These are phyloP conservation scores for Mionectes macconnelli DNA, from an alignment of 2,113 vertebrate genomes.

Conservation along the genomic window DNA sequence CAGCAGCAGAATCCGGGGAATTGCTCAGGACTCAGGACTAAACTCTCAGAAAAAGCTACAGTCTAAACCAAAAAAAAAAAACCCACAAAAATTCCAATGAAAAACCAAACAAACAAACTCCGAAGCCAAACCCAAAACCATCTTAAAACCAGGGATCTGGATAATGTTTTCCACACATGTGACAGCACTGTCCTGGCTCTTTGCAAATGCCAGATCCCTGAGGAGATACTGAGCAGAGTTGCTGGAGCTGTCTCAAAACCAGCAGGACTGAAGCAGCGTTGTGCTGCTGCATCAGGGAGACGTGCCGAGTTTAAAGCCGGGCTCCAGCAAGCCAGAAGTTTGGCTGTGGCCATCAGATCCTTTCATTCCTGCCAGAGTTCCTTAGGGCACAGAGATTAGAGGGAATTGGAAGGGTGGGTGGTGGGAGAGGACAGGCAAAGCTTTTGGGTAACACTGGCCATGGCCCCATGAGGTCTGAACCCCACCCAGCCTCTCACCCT, in stretches of 20 bases:
- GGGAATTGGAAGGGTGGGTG: neutral
- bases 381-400: neutral
- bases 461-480: neutral
- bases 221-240: constrained; percentile 33
- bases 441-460: neutral
- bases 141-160: neutral
- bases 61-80: neutral
- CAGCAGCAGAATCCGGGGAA: neutral
- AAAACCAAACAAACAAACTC: neutral
- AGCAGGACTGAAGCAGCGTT: neutral
- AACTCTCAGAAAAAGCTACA: neutral
- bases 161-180: constrained; percentile 16
- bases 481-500: neutral
- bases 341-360: neutral
- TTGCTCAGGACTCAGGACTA: neutral
- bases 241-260: neutral
- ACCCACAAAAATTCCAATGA: neutral
- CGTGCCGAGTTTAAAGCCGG: neutral
- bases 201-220: constrained; percentile 48
- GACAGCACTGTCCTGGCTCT: neutral
- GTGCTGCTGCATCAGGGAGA: neutral
- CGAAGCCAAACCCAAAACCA: neutral
- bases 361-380: neutral
- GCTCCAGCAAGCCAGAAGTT: neutral
- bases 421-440: neutral